These are phyloP conservation scores for Streptopelia turtur DNA, from an alignment of 2,797 vertebrate species.

Conservation along the genomic window DNA sequence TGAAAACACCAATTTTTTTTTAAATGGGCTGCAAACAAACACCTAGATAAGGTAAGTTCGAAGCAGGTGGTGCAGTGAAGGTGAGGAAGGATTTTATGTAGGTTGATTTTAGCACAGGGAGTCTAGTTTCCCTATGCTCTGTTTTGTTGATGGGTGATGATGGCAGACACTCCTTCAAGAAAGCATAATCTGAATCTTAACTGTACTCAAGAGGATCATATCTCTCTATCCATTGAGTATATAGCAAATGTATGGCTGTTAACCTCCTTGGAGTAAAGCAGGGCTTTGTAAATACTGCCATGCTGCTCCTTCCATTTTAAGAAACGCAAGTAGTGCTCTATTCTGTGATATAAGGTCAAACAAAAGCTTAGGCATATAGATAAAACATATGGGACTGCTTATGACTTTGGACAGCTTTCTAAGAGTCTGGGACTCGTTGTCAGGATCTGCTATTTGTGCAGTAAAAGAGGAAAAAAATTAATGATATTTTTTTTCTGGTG, in stretches of 20 bases:
- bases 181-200: background rate
- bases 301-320: background rate
- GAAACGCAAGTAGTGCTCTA: background rate
- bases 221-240: background rate
- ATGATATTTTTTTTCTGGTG: background rate
- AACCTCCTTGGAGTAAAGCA: background rate
- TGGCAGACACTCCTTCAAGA: background rate
- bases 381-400: background rate
- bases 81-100: background rate
- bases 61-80: background rate
- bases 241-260: background rate
- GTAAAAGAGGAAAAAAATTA: background rate
- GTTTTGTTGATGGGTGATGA: background rate
- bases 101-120: background rate
- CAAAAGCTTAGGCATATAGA: background rate
- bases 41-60: rapidly evolving
- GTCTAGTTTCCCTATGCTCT: background rate
- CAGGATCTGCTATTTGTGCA: background rate
- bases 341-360: background rate
- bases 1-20: background rate
- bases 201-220: background rate
- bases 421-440: background rate
- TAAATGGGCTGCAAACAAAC: background rate
- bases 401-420: background rate
- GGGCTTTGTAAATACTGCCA: background rate